Evolutionary conservation across 2,888 invertebrate species (phyloP), one percentile per base, ranked within the genome.

Genomic region (Clunio marinus): DNA sequence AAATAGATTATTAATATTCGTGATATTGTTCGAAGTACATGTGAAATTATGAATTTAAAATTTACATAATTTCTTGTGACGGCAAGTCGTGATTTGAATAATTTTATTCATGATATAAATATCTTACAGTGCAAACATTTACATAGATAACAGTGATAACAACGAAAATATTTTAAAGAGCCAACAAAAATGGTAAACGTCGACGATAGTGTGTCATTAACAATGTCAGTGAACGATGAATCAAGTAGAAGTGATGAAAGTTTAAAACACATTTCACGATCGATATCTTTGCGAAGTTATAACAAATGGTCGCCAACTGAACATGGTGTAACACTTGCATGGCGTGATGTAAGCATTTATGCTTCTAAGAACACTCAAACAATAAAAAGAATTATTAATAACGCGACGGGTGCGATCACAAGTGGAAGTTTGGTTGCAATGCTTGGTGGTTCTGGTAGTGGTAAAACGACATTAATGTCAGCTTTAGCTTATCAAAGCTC

Each of bases 391-490:
- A 85, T 93, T 60, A 86, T 93, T 35, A 90, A 89, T 75, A 87
- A 86, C 88, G 91, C 89, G 2, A 87, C 86, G 70, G 93, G 93
- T 57, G 88, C 88, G 32, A 88, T 91, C 3, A 87, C 87, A 74
- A 87, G 91, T 7, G 93, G 93, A 5, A 87, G 87, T 71, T 80
- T 93, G 72, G 88, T 91, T 70, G 93, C 93, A 0, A 79, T 93
- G 70, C 89, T 93, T 86, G 93, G 93, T 69, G 86, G 90, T 70
- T 89, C 90, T 78, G 95, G 95, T 13, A 89, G 93, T 13, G 95
- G 95, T 0, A 95, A 95, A 80, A 93, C 91, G 70, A 93, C 94
- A 0, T 78, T 95, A 60, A 89, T 95, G 89, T 84, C 88, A 66
- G 88, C 91, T 20, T 78, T 96, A 70, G 93, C 92, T 13, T 85